These are phyloP conservation scores for Acromyrmex echinatior DNA, from an alignment of 1,140 invertebrate species.

Conservation along the genomic window DNA sequence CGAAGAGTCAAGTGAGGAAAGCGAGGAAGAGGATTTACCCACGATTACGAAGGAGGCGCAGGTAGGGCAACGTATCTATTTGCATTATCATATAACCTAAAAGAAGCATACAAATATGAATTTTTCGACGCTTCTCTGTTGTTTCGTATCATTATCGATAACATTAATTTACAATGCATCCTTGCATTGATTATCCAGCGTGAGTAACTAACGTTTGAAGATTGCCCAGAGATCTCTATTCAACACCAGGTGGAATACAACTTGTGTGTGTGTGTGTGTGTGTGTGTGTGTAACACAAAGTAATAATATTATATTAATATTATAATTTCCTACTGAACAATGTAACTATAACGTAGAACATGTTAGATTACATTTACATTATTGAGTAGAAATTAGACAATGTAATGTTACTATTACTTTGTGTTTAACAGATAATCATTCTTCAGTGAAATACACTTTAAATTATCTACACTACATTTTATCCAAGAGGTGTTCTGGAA, in stretches of 20 bases:
- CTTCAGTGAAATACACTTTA: background rate
- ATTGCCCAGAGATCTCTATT: background rate
- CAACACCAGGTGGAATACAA: background rate
- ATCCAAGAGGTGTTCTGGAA: too few relatives aligned
- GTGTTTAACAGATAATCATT: background rate
- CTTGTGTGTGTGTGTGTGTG: too few relatives aligned
- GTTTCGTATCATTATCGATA: background rate
- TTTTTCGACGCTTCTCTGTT: background rate
- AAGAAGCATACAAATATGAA: background rate
- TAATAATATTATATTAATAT: too few relatives aligned
- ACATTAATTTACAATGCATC: background rate
- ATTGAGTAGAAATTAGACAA: too few relatives aligned
- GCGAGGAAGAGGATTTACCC: slow-evolving; percentile 87
- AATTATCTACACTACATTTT: background rate
- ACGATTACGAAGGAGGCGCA: slow-evolving; percentile 90
- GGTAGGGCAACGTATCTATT: slow-evolving; percentile 77
- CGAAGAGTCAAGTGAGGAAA: slow-evolving; percentile 88
- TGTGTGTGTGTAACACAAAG: too few relatives aligned
- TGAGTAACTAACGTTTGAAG: background rate
- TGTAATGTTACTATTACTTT: too few relatives aligned
- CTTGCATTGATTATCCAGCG: background rate
- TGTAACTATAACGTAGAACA: too few relatives aligned
- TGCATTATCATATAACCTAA: slow-evolving; percentile 68
- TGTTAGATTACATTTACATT: too few relatives aligned
- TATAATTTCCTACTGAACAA: too few relatives aligned